Base-by-base conservation (phyloP, 2,113 vertebrate species). In the Petroica traversi region DNA sequence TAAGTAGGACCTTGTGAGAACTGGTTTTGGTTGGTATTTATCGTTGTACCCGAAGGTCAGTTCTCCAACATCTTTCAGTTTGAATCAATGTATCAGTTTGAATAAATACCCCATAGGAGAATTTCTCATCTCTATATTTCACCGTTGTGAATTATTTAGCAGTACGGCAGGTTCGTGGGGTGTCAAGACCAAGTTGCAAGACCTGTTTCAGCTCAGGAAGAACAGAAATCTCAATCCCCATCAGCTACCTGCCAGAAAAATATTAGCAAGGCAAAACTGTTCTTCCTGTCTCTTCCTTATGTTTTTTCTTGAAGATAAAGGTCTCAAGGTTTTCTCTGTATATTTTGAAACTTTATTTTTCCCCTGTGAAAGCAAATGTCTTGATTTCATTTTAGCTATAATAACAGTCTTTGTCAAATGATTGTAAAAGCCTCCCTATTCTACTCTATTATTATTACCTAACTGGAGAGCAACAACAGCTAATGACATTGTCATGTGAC, bases 21-120 rank as follows among this genome's bases (percentile, higher is more conserved):
- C 34, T 74, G 16, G 1, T 46, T 92, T 66, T 14, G 2, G 3
- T 78, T 66, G 17, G 7, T 88, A 31, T 58, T 85, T 88, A 57
- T 38, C 0, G 1, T 43, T 63, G 43, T 17, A 59, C 45, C 8
- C 0, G 0, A 31, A 25, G 8, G 8, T 49, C 52, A 63, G 57
- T 34, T 61, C 10, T 71, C 66, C 43, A 46, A 4, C 38, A 41
- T 45, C 38, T 48, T 17, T 8, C 28, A 10, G 5, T 43, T 82
- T 69, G 23, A 77, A 28, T 52, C 57, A 45, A 17, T 49, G 4
- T 29, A 9, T 82, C 41, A 17, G 17, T 58, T 79, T 55, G 33
- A 83, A 51, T 64, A 68, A 75, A 63, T 34, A 63, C 6, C 4
- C 2, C 9, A 26, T 46, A 28, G 40, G 34, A 79, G 83, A 40